Evolutionary conservation across 1,140 invertebrate species (phyloP), one percentile per base, ranked within the genome.

Genomic region (Magallana angulata): DNA sequence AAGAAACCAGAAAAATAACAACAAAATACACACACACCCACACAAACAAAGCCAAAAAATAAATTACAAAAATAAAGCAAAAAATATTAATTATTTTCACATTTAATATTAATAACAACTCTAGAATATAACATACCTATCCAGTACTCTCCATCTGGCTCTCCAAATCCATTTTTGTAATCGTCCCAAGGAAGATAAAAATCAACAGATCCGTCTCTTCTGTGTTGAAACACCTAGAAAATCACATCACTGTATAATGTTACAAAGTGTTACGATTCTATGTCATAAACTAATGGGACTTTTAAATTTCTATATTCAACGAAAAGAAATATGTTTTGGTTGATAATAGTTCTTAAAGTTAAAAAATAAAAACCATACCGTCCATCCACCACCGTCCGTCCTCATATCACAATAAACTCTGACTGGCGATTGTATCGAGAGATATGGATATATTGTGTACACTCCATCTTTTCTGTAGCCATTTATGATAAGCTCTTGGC

Each of bases 131-230:
- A 4, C 5, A 64, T 82, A 86, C 85, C 85, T 8, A 86, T 48
- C 85, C 85, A 86, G 36, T 82, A 81, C 60, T 86, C 85, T 56
- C 64, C 71, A 0, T 7, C 1, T 60, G 85, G 57, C 24, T 82
- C 18, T 1, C 85, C 85, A 62, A 86, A 82, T 57, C 85, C 85
- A 3, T 81, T 82, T 60, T 62, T 82, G 68, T 86, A 86, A 8
- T 30, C n/a, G 8, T 24, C n/a, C 85, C 85, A 86, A 18, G 9
- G 7, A 1, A 7, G n/a, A 62, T 82, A 12, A 11, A 82, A 62
- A 8, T 80, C 48, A 0, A 82, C 11, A 82, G 76, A 64, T 82
- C 85, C 85, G 18, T 86, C 80, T n/a, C 18, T 59, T 86, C 85
- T 59, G 30, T 56, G 57, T 62, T 86, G 85, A 62, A 86, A 24